Base-by-base conservation (phyloP, 2,888 invertebrate genomes). In the Scaptomyza parva region DNA sequence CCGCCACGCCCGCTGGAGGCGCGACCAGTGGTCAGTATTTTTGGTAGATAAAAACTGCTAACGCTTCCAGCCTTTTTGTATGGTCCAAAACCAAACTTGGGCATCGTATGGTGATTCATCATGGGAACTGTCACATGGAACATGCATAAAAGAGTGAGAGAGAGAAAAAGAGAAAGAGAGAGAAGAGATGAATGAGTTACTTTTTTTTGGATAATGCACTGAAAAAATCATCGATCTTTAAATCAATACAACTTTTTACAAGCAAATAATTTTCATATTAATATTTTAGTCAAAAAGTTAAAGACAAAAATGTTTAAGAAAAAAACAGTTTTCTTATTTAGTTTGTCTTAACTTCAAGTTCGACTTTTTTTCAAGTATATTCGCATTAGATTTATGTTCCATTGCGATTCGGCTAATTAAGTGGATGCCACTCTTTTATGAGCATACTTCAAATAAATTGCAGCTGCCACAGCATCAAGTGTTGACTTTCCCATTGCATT, bases 71-170 rank as follows among this genome's bases (percentile, higher is more conserved):
- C 93, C 39, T 93, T 92, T 53, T 93, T 93, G 43, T 93, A 93
- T 54, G 93, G 92, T 9, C 92, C 92, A 82, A 93, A 93, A 41
- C 94, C 93, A 54, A 95, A 94, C 91, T 96, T 96, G 30, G 96
- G 95, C 93, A 96, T 95, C 9, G 94, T 94, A 82, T 96, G 96
- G 88, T 96, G 96, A 91, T 96, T 95, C 94, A 95, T 94, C 92
- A 94, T 94, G 33, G 96, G 95, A 90, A 96, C 96, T 96, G 92
- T 3, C 18, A 64, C 17, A 52, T 30, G 51, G 7, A 51, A 17
- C 3, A 12, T 52, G 12, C 20, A 8, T n/a, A n/a, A 20, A 2
- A 35, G 8, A 43, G 8, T 9, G 1, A 37, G 14, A n/a, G 12
- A 44, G 8, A 35, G 1, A 2, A n/a, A n/a, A n/a, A n/a, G 22